phyloP scores from a whole-genome alignment of 2,888 invertebrate species.

The Junonia oenone region DNA sequence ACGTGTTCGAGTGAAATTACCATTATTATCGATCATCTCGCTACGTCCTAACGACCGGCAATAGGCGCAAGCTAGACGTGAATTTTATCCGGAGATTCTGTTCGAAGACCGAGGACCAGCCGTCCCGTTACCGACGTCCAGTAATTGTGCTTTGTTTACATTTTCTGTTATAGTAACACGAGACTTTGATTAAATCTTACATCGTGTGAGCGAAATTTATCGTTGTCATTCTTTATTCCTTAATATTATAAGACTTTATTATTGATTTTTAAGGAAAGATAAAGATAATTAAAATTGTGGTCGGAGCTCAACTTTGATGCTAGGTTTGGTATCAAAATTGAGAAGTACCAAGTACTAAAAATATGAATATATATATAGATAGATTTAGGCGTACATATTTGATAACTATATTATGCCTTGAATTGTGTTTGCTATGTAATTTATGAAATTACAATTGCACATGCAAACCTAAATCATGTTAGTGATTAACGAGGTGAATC shows the following conservation, averaged over 20 bases:
- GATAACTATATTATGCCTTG: neutral
- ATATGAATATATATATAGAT: neutral
- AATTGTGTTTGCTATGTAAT: neutral
- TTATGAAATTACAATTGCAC: neutral
- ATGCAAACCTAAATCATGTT: conserved; percentile 3
- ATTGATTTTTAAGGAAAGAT: too few relatives aligned
- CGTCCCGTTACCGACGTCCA: conserved; percentile 34
- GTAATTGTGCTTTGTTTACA: conserved; percentile 24
- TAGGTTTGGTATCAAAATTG: too few relatives aligned
- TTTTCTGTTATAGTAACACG: conserved; percentile 16
- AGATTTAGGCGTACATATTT: neutral
- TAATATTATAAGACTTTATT: too few relatives aligned
- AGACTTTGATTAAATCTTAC: conserved; percentile 13
- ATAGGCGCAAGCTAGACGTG: conserved; percentile 45
- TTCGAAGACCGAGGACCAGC: conserved; percentile 18
- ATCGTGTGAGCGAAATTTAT: conserved; percentile 11
- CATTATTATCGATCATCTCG: conserved; percentile 79
- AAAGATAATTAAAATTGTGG: too few relatives aligned
- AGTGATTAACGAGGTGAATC: conserved; percentile 49
- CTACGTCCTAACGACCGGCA: conserved; percentile 71
- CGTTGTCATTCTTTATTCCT: too few relatives aligned
- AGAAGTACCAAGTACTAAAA: neutral
- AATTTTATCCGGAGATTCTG: conserved; percentile 26
- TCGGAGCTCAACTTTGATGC: too few relatives aligned
- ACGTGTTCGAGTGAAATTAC: conserved; percentile 74